A percentile compares a stretch with the other conserved stretches of the same genome.
These are phyloP conservation scores for Pachypanchax playfairii DNA, from an alignment of 2,113 vertebrate species.

Conservation along the genomic window DNA sequence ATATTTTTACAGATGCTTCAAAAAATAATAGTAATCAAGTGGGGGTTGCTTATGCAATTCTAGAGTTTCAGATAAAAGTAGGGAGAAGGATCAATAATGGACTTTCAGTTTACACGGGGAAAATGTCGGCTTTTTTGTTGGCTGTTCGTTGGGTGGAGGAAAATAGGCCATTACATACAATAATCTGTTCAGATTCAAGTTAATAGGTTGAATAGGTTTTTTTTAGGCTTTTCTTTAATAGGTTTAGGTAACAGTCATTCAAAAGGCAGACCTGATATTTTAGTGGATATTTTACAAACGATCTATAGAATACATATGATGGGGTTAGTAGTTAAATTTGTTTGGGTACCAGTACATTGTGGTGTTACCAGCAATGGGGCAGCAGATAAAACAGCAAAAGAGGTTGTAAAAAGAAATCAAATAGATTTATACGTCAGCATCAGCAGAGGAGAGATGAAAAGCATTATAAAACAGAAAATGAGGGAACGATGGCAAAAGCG, in stretches of 20 bases:
- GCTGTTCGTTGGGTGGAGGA: neutral
- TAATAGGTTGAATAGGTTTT: no score
- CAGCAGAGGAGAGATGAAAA: no score
- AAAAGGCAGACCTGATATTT: neutral
- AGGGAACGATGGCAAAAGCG: no score
- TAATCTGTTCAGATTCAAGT: neutral
- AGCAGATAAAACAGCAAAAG: no score
- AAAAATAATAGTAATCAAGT: neutral
- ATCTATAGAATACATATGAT: neutral
- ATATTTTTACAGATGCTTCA: neutral
- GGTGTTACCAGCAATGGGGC: neutral
- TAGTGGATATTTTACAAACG: neutral
- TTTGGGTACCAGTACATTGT: neutral
- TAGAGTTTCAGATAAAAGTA: no score
- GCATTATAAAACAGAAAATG: no score
- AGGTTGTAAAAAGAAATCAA: no score
- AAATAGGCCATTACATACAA: neutral
- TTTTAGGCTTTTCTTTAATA: no score
- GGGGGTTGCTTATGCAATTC: neutral
- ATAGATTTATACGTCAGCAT: no score
- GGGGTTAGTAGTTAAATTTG: neutral
- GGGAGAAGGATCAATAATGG: neutral
- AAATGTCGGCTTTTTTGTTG: neutral
- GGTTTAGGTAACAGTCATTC: neutral
- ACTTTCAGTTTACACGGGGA: neutral